Evolutionary conservation across 2,113 vertebrate species (phyloP), one percentile per base, ranked within the genome.

Genomic region (Tetrax tetrax): DNA sequence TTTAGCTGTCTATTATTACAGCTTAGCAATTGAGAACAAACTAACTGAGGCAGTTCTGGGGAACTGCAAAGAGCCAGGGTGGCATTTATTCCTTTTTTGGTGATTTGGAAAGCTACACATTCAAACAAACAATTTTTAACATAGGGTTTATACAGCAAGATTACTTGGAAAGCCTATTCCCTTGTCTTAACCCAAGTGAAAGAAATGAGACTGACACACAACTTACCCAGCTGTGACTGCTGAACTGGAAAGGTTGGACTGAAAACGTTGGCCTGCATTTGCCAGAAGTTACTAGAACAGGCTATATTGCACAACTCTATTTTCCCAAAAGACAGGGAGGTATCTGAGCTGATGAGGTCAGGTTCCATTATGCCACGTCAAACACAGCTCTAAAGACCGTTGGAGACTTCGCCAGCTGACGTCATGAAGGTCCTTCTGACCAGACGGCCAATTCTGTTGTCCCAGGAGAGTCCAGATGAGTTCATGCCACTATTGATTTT

Each of bases 341-440:
- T 70, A 11, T 16, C 86, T 33, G 47, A 70, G 89, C 79, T 56
- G 94, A 66, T 89, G 95, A 95, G 72, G 89, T 87, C 72, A 82
- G 87, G 80, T 27, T 95, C 83, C 45, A 5, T 6, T 64, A 22
- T 53, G 31, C 72, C 89, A 91, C 8, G 18, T 91, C 94, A 96
- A 96, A 84, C 80, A 29, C 27, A 18, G 7, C 69, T 54, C 51
- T 56, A 13, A 61, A 74, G 47, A 78, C 23, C 3, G 2, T 51
- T 7, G 14, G 48, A 56, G 72, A 71, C 41, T 78, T 70, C 10
- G 23, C 83, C 87, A 94, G 95, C 76, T 1, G 1, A 92, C 16
- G 64, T 95, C 86, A 89, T 1, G 35, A 95, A 92, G 89, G 93
- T 90, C 91, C 83, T 95, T 87, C 93, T 93, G 86, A 72, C 33